These are phyloP conservation scores for Lepus americanus DNA, from an alignment of 2,113 vertebrate genomes.

Conservation along the genomic window DNA sequence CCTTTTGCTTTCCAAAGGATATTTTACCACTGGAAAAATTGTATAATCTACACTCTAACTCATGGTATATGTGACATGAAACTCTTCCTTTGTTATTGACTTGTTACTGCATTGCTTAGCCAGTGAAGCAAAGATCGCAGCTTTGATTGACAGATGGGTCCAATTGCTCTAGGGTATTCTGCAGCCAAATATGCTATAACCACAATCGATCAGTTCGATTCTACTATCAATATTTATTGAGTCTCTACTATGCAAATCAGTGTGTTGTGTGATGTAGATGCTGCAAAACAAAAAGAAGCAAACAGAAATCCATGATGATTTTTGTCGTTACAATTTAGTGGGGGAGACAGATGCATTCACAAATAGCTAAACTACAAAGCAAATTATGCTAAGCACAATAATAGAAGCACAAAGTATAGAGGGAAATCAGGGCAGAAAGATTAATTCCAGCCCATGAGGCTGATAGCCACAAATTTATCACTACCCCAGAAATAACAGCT, in stretches of 20 bases:
- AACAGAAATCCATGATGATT: constrained; percentile 30
- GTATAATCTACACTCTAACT: constrained; percentile 11
- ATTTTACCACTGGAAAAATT: constrained; percentile 47
- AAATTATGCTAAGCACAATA: constrained; percentile 74
- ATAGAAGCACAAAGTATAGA: constrained; percentile 71
- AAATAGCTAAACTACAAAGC: constrained; percentile 74
- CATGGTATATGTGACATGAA: neutral
- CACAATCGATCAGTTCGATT: neutral
- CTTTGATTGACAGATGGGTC: constrained; percentile 76
- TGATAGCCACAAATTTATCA: constrained; percentile 75
- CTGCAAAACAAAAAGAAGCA: constrained; percentile 38
- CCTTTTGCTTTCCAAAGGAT: neutral
- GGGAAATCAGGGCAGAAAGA: constrained; percentile 79
- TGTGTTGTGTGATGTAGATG: neutral
- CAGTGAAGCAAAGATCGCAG: constrained; percentile 67
- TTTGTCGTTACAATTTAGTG: constrained; percentile 38
- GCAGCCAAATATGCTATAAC: neutral
- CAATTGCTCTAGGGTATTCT: constrained; percentile 28
- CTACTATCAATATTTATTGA: constrained; percentile 15
- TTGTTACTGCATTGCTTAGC: constrained; percentile 11
- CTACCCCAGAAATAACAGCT: constrained; percentile 75
- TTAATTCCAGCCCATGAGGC: constrained; percentile 74
- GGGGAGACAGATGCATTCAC: constrained; percentile 75
- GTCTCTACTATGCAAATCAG: constrained; percentile 46
- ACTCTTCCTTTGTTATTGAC: constrained; percentile 39